Evolutionary conservation across 30 jellyfish, hydroid and myxozoan species (phyloP).

Genomic region (Turritopsis dohrnii): DNA sequence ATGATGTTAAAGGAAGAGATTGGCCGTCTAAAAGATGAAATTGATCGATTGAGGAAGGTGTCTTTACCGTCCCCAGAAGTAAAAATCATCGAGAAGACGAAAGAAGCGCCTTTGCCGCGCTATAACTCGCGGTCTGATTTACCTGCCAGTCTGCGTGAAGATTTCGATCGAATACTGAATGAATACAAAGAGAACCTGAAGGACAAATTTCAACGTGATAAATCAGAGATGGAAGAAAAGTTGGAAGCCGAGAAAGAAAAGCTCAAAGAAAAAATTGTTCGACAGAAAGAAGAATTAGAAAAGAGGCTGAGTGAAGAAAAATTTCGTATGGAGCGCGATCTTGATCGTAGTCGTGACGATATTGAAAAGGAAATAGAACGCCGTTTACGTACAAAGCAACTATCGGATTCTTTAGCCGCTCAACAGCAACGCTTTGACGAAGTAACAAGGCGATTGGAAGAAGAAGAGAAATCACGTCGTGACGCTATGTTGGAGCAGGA

Average conservation of each 20-base stretch:
- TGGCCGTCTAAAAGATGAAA: conserved; percentile 63
- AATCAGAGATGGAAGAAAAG: conserved; percentile 60
- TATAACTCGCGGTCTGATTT: conserved; percentile 58
- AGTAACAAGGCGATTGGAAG: conserved; percentile 66
- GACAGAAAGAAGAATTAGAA: conserved; percentile 59
- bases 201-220: conserved; percentile 52
- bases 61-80: conserved; percentile 57
- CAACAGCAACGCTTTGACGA: conserved; percentile 81
- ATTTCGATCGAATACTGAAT: conserved; percentile 66
- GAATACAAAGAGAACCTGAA: conserved; percentile 69
- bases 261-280: conserved; percentile 37
- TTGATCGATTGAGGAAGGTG: conserved; percentile 49
- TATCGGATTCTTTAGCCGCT: conserved; percentile 64
- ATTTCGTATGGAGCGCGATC: conserved; percentile 62
- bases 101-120: conserved; percentile 25
- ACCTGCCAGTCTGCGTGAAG: conserved; percentile 74
- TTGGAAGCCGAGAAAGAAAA: conserved; percentile 52
- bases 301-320: conserved; percentile 62
- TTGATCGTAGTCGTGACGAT: conserved; percentile 72
- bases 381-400: conserved; percentile 69
- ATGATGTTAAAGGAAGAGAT: conserved; percentile 69
- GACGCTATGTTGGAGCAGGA: conserved; percentile 56
- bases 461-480: conserved; percentile 56
- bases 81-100: conserved; percentile 16
- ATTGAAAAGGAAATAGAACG: conserved; percentile 89